A percentile compares a stretch with the other conserved stretches of the same genome.
Evolutionary conservation across 2,888 invertebrate species (phyloP).

Genomic region (Tuberolachnus salignus): DNA sequence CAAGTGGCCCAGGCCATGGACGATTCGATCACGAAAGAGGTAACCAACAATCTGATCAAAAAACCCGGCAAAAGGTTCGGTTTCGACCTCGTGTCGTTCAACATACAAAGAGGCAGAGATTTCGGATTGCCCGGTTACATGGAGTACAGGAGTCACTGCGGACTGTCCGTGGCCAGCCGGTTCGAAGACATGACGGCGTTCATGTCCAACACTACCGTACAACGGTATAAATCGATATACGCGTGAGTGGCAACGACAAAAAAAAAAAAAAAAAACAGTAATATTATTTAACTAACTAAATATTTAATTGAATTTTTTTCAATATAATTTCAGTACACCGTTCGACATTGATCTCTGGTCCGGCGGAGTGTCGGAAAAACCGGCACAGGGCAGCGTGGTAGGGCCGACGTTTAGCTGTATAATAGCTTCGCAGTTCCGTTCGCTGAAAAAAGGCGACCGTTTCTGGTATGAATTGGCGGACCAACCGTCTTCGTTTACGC

Average conservation of each 20-base stretch:
- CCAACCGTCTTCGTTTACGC: conserved; percentile 88
- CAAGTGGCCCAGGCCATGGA: conserved; percentile 95
- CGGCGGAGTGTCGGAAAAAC: conserved; percentile 89
- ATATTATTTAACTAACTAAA: too few species aligned
- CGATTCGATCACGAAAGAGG: conserved; percentile 83
- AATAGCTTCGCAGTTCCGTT: conserved; percentile 91
- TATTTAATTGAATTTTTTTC: background rate
- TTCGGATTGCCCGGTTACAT: conserved; percentile 91
- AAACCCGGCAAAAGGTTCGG: conserved; percentile 69
- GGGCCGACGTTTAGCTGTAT: conserved; percentile 94
- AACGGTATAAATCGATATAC: conserved; percentile 81
- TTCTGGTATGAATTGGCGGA: conserved; percentile 94
- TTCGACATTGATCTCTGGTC: conserved; percentile 94
- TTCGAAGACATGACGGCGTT: conserved; percentile 84
- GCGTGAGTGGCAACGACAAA: conserved; percentile 69
- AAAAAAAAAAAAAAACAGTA: too few species aligned
- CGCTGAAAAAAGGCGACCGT: conserved; percentile 85
- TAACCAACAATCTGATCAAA: conserved; percentile 90
- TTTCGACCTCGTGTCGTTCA: conserved; percentile 89
- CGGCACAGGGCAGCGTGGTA: conserved; percentile 88
- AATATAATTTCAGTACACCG: conserved; percentile 71
- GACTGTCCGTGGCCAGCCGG: conserved; percentile 76
- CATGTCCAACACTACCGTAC: conserved; percentile 87
- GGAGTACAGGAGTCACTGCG: conserved; percentile 88
- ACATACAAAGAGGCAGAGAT: conserved; percentile 91